Conservation (phyloP, 2,797 vertebrate genomes). For the Tiaroga cobitis region DNA sequence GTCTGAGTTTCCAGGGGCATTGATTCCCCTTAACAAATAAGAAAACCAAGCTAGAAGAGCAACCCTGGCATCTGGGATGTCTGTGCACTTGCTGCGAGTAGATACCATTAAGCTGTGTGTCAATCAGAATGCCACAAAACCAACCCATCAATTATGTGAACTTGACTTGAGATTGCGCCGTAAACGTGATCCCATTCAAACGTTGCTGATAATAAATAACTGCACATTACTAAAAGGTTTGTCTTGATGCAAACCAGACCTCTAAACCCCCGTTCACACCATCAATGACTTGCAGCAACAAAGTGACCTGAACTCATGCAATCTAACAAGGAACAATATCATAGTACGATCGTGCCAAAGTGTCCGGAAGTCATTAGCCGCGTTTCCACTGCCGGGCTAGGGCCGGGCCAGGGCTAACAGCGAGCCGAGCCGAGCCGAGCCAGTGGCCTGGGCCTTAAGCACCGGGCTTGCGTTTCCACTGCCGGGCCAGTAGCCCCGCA, state of each 20-base stretch:
- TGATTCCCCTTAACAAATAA: neutral
- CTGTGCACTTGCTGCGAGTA: neutral
- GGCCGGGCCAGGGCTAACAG: no score
- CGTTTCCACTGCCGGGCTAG: no score
- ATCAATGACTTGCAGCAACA: neutral
- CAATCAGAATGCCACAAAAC: slow-evolving; percentile 17
- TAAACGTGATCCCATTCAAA: neutral
- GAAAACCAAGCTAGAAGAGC: slow-evolving; percentile 5
- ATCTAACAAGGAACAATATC: neutral
- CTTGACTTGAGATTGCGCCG: neutral
- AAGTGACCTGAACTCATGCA: neutral
- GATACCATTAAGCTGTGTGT: slow-evolving; percentile 30
- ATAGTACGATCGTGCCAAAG: neutral
- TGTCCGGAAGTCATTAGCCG: neutral
- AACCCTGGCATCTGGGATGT: slow-evolving; percentile 23
- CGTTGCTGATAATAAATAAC: neutral
- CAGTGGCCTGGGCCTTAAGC: no score
- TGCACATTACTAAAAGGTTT: neutral
- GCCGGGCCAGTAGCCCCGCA: no score
- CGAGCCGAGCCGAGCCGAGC: no score
- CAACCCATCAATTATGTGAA: slow-evolving; percentile 22
- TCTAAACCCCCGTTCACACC: neutral
- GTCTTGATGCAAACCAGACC: slow-evolving; percentile 17
- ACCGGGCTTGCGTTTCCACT: no score
- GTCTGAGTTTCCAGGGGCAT: neutral